A percentile compares a stretch with the other conserved stretches of the same genome.
phyloP scores from a whole-genome alignment of 2,888 invertebrate genomes.

The Trichacis sp. region DNA sequence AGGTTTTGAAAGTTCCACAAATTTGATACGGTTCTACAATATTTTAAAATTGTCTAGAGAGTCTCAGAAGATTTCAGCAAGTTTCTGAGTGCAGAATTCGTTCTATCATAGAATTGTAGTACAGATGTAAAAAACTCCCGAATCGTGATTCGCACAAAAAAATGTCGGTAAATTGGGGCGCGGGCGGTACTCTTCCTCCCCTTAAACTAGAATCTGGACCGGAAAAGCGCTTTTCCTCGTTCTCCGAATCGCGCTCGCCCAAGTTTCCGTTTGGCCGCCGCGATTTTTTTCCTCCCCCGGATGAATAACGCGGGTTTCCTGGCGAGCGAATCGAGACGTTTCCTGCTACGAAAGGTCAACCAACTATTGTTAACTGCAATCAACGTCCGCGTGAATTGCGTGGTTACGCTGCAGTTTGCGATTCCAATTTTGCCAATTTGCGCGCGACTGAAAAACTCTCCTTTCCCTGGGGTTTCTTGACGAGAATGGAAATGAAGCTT shows the following conservation, averaged over 20 bases:
- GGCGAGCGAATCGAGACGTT: constrained; percentile 2
- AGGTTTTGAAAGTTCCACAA: no score
- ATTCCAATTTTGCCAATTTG: not conserved
- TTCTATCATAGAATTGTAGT: no score
- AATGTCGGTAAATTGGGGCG: no score
- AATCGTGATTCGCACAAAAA: no score
- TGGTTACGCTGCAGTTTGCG: not conserved
- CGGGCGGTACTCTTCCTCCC: no score
- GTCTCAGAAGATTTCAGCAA: no score
- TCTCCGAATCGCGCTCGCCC: no score
- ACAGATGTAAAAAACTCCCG: no score
- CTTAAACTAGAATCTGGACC: constrained; percentile 35
- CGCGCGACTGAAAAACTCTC: not conserved
- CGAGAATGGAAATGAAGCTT: constrained; percentile 23
- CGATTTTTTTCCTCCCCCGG: not conserved
- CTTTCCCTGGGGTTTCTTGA: constrained; percentile 13
- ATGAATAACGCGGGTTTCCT: not conserved
- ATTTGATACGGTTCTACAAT: no score
- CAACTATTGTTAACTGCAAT: constrained; percentile 1
- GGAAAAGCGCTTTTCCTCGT: not conserved
- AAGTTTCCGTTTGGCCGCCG: not conserved
- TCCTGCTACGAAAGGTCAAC: not conserved
- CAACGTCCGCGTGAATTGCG: not conserved
- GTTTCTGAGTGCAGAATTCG: no score
- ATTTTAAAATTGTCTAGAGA: no score